Base-by-base conservation (phyloP, 2,797 vertebrate genomes). In the Pipistrellus nathusii region DNA sequence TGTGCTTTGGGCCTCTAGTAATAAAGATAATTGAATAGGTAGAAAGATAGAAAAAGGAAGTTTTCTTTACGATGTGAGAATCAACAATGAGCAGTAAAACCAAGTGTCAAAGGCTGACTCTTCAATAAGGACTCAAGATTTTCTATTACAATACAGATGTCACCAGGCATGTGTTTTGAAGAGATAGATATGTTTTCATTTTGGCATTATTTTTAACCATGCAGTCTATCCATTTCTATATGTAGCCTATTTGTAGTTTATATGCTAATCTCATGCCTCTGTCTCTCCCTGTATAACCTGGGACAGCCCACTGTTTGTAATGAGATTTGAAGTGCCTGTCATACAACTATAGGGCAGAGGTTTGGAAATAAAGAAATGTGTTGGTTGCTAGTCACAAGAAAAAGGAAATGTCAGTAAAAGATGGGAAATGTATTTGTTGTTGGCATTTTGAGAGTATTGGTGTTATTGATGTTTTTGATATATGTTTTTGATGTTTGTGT, bases 171-270 rank as follows among this genome's bases (percentile, higher is more conserved):
- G 18, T 27, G 21, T 27, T 77, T 23, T 82, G 51, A 27, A 44
- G 69, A 35, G 17, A 68, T 21, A 68, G 18, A 78, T 41, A 44
- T 64, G 41, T 46, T 91, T 92, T 69, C 72, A 64, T 53, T 77
- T 86, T 62, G 48, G 55, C 73, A 32, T 92, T 83, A 51, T 62
- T 81, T 85, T 86, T 59, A 90, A 90, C 62, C 15, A 41, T 89
- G 1, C 25, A 38, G 44, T 68, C 55, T 77, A 27, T 41, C 30
- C 30, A 88, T 78, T 92, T 83, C 12, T 10, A 48, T 30, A 38
- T 17, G 27, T 41, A 85, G 55, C 17, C 3, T 3, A 7, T 55
- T 82, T 71, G 14, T 23, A 32, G 41, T 82, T 73, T 48, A 48
- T 57, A 41, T 64, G 51, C 38, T 38, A 73, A 69, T 82, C 23